Conservation (phyloP, 2,888 invertebrate species). For the Molorchus minor region DNA sequence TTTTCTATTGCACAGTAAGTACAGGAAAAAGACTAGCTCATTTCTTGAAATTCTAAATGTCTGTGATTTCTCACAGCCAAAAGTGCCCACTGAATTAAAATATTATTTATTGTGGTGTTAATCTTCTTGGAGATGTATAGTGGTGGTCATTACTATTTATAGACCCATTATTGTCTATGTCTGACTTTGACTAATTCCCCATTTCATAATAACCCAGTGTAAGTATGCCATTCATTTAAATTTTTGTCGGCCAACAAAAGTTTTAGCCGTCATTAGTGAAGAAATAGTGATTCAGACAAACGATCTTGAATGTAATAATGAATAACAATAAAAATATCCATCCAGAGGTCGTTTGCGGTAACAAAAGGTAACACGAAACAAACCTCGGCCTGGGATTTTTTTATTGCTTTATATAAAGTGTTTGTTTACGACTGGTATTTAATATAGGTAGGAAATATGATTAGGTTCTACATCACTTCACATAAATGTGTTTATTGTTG, state of each 20-base stretch:
- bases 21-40: too few relatives aligned
- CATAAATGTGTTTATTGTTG: not conserved
- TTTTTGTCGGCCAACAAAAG: slow-evolving; percentile 28
- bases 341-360: slow-evolving; percentile 48
- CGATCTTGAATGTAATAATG: slow-evolving; percentile 12
- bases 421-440: slow-evolving; percentile 15
- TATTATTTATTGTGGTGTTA: slow-evolving; percentile 4
- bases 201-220: slow-evolving; percentile 16
- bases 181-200: slow-evolving; percentile 31
- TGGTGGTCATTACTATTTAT: slow-evolving; percentile 9
- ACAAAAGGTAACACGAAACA: slow-evolving; percentile 44
- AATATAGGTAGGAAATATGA: slow-evolving; percentile 15
- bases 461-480: slow-evolving; percentile 6
- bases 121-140: not conserved
- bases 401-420: slow-evolving; percentile 2
- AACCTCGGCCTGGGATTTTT: slow-evolving; percentile 19
- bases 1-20: too few relatives aligned
- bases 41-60: not conserved
- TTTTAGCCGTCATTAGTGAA: slow-evolving; percentile 7
- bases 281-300: slow-evolving; percentile 18
- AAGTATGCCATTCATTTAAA: slow-evolving; percentile 25
- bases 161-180: slow-evolving; percentile 19
- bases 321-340: slow-evolving; percentile 34
- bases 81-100: not conserved
- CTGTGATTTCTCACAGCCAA: not conserved